A percentile compares a stretch with the other conserved stretches of the same genome.
phyloP scores from a whole-genome alignment of 1,140 invertebrate genomes.

The Planococcus citri region DNA sequence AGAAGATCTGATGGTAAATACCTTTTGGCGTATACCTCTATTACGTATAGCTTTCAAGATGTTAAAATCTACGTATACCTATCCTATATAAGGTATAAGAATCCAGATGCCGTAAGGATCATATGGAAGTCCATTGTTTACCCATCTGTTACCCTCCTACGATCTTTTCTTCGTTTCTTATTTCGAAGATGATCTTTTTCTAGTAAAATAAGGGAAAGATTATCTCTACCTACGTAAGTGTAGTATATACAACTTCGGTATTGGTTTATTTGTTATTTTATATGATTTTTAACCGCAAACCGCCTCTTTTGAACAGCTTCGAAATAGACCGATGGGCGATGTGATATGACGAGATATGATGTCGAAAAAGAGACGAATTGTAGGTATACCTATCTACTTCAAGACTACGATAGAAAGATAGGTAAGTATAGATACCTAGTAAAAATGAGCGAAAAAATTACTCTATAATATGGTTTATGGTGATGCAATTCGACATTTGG shows the following conservation, averaged over 20 bases:
- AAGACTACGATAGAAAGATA: too few species aligned
- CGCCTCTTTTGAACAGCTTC: not conserved
- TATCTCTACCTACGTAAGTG: too few species aligned
- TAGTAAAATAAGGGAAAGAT: not conserved
- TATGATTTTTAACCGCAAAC: constrained; percentile 1
- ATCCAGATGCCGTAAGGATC: not conserved
- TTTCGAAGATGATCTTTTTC: not conserved
- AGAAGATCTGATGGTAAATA: not conserved
- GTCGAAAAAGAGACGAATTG: too few species aligned
- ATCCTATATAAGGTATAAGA: too few species aligned
- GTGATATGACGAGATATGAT: too few species aligned
- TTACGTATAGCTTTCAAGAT: not conserved
- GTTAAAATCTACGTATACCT: constrained; percentile 1
- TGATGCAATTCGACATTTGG: not conserved
- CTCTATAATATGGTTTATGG: not conserved
- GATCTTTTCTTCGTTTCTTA: not conserved
- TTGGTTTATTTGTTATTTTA: too few species aligned
- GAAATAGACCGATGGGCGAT: too few species aligned
- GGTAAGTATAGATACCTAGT: too few species aligned
- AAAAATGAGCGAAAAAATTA: not conserved
- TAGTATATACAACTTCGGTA: too few species aligned
- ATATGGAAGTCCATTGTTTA: not conserved
- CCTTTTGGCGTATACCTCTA: not conserved
- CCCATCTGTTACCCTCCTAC: constrained; percentile 5
- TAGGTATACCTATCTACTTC: too few species aligned